A percentile compares a stretch with the other conserved stretches of the same genome.
Conservation (phyloP, 2,888 invertebrate genomes). For the Microdon myrmicae region DNA sequence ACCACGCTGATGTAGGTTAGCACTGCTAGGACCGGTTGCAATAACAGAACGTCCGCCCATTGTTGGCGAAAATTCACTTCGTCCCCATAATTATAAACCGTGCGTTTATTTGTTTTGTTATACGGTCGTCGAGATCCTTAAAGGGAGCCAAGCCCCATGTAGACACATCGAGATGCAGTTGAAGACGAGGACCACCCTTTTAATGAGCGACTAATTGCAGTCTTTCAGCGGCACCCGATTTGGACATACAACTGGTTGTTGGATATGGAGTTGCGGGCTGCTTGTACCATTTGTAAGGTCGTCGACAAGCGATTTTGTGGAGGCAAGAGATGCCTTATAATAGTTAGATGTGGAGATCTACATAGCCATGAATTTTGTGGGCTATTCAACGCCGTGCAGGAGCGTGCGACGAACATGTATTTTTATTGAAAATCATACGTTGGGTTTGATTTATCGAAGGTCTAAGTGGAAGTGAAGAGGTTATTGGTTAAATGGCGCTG, state of each 20-base stretch:
- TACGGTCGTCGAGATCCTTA: not conserved
- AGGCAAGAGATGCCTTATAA: not conserved
- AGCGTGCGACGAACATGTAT: not conserved
- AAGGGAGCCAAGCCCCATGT: not conserved
- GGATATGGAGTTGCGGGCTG: conserved; percentile 18
- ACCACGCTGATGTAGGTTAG: conserved; percentile 39
- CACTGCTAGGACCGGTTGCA: conserved; percentile 42
- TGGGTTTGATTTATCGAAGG: conserved; percentile 49
- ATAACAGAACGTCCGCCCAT: conserved; percentile 48
- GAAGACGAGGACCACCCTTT: conserved; percentile 65
- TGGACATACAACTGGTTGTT: no score
- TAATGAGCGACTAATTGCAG: conserved; percentile 68
- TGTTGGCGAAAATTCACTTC: conserved; percentile 49
- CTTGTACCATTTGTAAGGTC: no score
- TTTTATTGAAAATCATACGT: conserved; percentile 40
- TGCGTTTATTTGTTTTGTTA: conserved; percentile 54
- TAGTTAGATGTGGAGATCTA: not conserved
- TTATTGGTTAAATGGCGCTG: conserved; percentile 54
- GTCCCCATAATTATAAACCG: conserved; percentile 49
- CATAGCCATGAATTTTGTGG: not conserved
- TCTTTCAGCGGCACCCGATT: conserved; percentile 60
- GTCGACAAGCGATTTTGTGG: conserved; percentile 7
- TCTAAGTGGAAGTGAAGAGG: conserved; percentile 53
- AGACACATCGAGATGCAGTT: conserved; percentile 23
- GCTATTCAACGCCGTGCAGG: not conserved